phyloP scores from a whole-genome alignment of 2,888 invertebrate genomes.

The Xanthorhoe designata region DNA sequence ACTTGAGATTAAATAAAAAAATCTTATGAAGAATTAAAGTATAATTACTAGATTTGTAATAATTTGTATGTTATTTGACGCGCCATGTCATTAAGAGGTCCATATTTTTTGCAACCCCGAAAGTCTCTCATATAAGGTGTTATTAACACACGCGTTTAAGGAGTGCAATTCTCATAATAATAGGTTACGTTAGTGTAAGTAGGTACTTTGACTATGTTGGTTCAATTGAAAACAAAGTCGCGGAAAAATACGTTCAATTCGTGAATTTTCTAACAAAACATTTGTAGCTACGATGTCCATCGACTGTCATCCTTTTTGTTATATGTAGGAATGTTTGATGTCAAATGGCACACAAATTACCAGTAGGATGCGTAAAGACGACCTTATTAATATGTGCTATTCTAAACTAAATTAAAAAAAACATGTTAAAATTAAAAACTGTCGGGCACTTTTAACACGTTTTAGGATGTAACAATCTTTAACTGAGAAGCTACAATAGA shows the following conservation, averaged over 20 bases:
- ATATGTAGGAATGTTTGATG: conserved; percentile 13
- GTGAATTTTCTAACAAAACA: conserved; percentile 32
- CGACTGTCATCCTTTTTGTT: conserved; percentile 16
- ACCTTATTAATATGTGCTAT: conserved; percentile 24
- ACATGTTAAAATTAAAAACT: not conserved
- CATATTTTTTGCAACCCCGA: conserved; percentile 57
- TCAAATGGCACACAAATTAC: conserved; percentile 5
- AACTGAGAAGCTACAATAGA: conserved; percentile 10
- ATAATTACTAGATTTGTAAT: conserved; percentile 63
- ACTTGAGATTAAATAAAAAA: conserved; percentile 64
- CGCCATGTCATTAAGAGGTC: conserved; percentile 53
- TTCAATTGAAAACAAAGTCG: conserved; percentile 29
- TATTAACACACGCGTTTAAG: conserved; percentile 31
- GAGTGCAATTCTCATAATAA: conserved; percentile 39
- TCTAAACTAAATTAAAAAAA: conserved; percentile 5
- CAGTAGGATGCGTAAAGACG: conserved; percentile 19
- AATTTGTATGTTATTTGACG: conserved; percentile 63
- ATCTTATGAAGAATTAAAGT: conserved; percentile 70
- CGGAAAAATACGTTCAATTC: conserved; percentile 29
- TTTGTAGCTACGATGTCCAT: conserved; percentile 20
- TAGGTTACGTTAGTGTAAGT: conserved; percentile 40
- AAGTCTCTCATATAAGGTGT: conserved; percentile 57
- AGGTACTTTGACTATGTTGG: conserved; percentile 35
- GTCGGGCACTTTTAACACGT: not conserved
- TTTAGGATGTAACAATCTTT: conserved; percentile 3